Evolutionary conservation across 2,113 vertebrate species (phyloP).

Genomic region (Ceyx melanurus): DNA sequence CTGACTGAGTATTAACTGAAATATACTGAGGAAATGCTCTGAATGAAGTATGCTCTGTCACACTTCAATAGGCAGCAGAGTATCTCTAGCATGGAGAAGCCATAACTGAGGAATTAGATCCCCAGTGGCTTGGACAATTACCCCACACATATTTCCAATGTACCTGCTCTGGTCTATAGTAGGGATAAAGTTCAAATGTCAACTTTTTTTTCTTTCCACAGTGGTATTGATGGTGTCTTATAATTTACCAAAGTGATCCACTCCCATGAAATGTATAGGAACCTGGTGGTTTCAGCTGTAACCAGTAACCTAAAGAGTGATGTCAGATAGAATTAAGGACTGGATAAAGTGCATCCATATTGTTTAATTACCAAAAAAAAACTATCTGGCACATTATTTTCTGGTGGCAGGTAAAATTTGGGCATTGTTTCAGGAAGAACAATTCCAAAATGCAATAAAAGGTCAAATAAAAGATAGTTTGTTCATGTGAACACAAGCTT

Average conservation of each 20-base stretch:
- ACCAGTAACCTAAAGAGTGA: not conserved
- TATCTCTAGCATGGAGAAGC: not conserved
- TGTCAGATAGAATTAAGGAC: not conserved
- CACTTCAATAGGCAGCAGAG: not conserved
- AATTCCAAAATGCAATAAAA: not conserved
- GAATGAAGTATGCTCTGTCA: not conserved
- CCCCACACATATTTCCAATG: accelerated
- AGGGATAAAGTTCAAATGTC: not conserved
- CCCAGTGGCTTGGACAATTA: not conserved
- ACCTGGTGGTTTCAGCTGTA: not conserved
- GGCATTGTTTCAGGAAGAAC: not conserved
- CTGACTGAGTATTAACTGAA: not conserved
- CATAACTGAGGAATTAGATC: not conserved
- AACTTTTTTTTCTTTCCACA: not conserved
- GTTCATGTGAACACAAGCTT: not conserved
- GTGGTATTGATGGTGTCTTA: not conserved
- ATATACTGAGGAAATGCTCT: not conserved
- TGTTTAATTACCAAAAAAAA: not conserved
- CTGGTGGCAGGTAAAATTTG: not conserved
- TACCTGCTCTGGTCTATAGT: not conserved
- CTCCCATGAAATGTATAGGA: not conserved
- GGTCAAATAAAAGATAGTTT: not conserved
- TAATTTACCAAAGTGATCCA: not conserved
- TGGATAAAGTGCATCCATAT: too few species aligned
- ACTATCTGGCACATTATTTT: not conserved